Percentiles rank a stretch among this genome's conserved stretches.
phyloP scores from a whole-genome alignment of 2,113 vertebrate genomes.

The Rhodinocichla rosea region DNA sequence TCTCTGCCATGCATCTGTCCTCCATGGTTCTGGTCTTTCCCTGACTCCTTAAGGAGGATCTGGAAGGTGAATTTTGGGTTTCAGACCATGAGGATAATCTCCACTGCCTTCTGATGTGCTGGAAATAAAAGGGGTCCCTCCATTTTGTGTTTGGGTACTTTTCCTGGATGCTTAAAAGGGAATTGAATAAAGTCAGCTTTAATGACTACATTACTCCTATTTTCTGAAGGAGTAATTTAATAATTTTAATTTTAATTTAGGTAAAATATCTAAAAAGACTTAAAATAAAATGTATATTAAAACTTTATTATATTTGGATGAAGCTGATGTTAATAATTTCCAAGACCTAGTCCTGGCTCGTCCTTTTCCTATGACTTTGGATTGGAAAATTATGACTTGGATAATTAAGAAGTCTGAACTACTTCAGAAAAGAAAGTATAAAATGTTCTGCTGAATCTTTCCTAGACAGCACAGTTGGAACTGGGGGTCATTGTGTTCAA shows the following conservation, averaged over 20 bases:
- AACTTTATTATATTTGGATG: background rate
- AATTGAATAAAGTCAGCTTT: background rate
- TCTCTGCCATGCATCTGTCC: background rate
- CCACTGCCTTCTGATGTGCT: background rate
- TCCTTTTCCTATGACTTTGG: background rate
- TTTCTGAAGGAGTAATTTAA: background rate
- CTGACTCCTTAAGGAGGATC: background rate
- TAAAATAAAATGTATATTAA: background rate
- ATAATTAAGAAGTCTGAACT: conserved; percentile 18
- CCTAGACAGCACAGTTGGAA: background rate
- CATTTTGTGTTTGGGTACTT: background rate
- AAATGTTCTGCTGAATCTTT: background rate
- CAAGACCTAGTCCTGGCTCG: background rate
- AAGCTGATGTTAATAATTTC: background rate
- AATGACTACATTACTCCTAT: background rate
- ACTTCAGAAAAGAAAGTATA: background rate
- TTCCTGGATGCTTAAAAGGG: background rate
- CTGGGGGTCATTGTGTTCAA: background rate
- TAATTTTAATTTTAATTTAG: background rate
- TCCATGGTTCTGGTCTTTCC: background rate
- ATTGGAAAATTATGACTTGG: background rate
- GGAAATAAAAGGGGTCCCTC: background rate
- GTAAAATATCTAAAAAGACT: background rate
- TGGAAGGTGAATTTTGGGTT: background rate
- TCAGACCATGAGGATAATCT: background rate